Evolutionary conservation across 2,113 vertebrate genomes (phyloP).

Genomic region (Solenodon paradoxus): DNA sequence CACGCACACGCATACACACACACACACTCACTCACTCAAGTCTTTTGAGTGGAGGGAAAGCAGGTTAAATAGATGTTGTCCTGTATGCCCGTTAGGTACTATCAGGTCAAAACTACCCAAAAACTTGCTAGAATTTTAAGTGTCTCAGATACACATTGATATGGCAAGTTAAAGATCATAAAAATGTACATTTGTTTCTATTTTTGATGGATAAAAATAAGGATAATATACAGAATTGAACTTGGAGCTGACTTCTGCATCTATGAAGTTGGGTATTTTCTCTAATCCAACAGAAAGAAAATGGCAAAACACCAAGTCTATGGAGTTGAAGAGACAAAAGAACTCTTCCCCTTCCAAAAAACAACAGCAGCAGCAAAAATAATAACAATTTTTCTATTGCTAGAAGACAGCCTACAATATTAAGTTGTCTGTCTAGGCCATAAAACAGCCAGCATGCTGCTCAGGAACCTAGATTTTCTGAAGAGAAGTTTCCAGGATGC

Average conservation of each 20-base stretch:
- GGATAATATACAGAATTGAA: background rate
- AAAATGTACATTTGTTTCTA: background rate
- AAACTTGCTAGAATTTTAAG: background rate
- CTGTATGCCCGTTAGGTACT: background rate
- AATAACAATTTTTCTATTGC: background rate
- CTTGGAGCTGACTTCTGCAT: background rate
- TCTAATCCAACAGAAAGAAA: background rate
- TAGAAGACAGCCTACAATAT: background rate
- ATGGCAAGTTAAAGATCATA: background rate
- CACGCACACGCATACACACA: no score
- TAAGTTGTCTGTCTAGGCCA: background rate
- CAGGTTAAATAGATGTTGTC: background rate
- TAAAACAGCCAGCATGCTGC: background rate
- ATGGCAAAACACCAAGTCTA: background rate
- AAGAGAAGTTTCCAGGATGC: background rate
- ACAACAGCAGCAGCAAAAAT: background rate
- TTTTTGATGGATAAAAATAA: background rate
- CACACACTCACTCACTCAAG: no score
- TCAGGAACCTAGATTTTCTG: background rate
- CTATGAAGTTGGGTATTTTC: background rate
- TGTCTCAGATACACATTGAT: background rate
- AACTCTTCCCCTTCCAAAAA: background rate
- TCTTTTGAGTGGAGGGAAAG: background rate
- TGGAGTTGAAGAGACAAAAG: background rate
- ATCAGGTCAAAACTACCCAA: background rate